These are phyloP conservation scores for Plagodis pulveraria DNA, from an alignment of 2,888 invertebrate species.

Conservation along the genomic window DNA sequence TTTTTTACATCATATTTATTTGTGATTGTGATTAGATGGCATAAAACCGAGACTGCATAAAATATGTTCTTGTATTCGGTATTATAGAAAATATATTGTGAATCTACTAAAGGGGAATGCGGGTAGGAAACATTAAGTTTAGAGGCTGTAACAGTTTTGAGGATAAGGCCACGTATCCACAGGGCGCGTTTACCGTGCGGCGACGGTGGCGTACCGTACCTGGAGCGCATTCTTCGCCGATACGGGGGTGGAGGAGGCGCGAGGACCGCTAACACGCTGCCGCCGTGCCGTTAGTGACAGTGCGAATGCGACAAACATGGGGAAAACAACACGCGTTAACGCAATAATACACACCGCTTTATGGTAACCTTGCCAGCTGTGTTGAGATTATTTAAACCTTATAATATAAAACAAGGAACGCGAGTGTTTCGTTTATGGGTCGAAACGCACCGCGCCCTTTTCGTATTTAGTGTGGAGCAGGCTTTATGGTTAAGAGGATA, in stretches of 20 bases:
- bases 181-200: constrained; percentile 70
- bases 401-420: no score
- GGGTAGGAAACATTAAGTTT: no score
- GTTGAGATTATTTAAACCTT: constrained; percentile 5
- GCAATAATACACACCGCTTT: constrained; percentile 59
- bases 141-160: constrained; percentile 40
- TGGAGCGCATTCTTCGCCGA: constrained; percentile 87
- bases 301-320: constrained; percentile 76
- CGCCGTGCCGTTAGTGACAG: constrained; percentile 78
- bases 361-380: constrained; percentile 26
- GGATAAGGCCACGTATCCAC: constrained; percentile 49
- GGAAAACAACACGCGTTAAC: constrained; percentile 81
- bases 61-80: no score
- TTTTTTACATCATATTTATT: no score
- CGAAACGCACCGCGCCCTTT: no score
- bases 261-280: constrained; percentile 82
- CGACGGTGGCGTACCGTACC: constrained; percentile 85
- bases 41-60: no score
- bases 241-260: constrained; percentile 84
- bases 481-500: no score
- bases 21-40: no score
- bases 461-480: no score
- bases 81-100: no score
- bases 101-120: no score
- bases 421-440: no score